A percentile compares a stretch with the other conserved stretches of the same genome.
phyloP scores from a whole-genome alignment of 2,888 invertebrate genomes.

The Dexiosoma caninum region DNA sequence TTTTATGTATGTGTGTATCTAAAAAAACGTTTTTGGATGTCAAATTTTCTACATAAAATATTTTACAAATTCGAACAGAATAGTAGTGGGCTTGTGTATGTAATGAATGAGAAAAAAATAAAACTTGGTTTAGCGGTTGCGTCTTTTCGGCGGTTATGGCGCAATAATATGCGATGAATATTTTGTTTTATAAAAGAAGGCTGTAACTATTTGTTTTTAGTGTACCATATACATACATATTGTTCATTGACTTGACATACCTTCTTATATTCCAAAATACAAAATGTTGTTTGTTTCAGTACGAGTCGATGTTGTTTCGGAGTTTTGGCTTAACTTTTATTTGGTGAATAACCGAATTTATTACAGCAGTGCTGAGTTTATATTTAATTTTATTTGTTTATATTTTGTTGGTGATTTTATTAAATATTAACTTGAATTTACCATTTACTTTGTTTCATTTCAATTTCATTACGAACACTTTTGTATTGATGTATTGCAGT shows the following conservation, averaged over 20 bases:
- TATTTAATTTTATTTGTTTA: neutral
- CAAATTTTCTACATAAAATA: too few species aligned
- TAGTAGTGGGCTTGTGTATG: too few species aligned
- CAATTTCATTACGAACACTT: neutral
- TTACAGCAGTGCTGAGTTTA: neutral
- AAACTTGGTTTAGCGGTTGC: too few species aligned
- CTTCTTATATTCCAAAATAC: constrained; percentile 53
- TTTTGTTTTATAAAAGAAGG: too few species aligned
- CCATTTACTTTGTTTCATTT: constrained; percentile 1
- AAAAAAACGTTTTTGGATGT: too few species aligned
- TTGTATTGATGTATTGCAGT: neutral
- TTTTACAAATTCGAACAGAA: too few species aligned
- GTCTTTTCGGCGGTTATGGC: too few species aligned
- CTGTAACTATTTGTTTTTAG: too few species aligned
- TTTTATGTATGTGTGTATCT: too few species aligned
- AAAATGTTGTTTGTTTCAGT: constrained; percentile 28
- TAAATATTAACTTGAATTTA: neutral
- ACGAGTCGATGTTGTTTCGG: neutral
- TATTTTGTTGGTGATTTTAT: neutral
- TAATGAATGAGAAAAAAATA: too few species aligned
- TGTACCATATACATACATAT: too few species aligned
- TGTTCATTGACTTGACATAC: constrained; percentile 48
- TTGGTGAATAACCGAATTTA: neutral
- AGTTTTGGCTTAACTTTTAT: neutral
- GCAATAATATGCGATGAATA: too few species aligned